Evolutionary conservation across 2,888 invertebrate genomes (phyloP), one percentile per base, ranked within the genome.

Genomic region (Chrysolina americana): DNA sequence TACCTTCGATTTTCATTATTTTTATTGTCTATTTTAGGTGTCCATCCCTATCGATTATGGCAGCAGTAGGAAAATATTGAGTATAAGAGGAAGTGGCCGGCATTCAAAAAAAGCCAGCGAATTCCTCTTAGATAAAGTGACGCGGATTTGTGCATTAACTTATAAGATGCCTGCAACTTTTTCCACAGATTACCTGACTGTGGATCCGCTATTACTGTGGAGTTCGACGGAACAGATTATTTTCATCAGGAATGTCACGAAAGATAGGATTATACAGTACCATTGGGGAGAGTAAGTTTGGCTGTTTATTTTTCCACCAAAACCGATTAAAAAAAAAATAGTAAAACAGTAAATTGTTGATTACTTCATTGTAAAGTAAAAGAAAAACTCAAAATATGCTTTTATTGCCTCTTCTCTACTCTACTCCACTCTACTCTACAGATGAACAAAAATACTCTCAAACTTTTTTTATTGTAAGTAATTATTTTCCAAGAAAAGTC

Each of bases 231-330:
- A 86, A 50, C 85, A 82, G 76, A 78, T 89, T 76, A 81, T 89
- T 69, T 87, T 89, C 75, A 84, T 89, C 48, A 84, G 85, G 73
- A 89, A 89, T 80, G 81, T 79, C 64, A 85, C 86, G 9, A 76
- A 83, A 50, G 83, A 87, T 48, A 74, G 74, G 66, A 82, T 86
- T 2, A 80, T 89, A 23, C 85, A 85, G 13, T 89, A 87, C 75
- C 78, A 83, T 23, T 89, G 89, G 88, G 82, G 85, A 78, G 83
- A 79, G 89, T 89, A 83, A 78, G 76, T 68, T 28, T 41, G 17
- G 0, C n/a, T 65, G n/a, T 41, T 56, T n/a, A 53, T 13, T 59
- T 41, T 62, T 44, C 36, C 13, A 11, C 36, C 36, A 36, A 36
- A 36, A 36, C 36, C 36, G 36, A 0, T 36, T 36, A 8, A 6